Conservation (phyloP, 2,888 invertebrate genomes). For the Scaptomyza cyrtandrae region DNA sequence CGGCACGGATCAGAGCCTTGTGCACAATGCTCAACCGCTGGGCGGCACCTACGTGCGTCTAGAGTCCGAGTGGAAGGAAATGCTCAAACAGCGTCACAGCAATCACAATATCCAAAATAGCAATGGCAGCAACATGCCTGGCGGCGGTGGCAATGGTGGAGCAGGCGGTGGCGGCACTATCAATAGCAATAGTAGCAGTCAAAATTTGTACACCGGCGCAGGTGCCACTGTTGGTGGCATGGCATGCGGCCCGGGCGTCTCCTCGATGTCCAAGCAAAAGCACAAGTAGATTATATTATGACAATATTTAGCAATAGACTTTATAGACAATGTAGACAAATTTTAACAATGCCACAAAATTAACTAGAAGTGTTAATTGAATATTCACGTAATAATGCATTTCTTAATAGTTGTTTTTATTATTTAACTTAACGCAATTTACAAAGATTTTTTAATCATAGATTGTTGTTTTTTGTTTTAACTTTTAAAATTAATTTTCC, state of each 20-base stretch:
- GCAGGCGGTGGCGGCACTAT: neutral
- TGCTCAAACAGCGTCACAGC: constrained; percentile 79
- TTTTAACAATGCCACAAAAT: constrained; percentile 17
- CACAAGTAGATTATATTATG: constrained; percentile 60
- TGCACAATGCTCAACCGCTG: constrained; percentile 64
- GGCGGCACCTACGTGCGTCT: constrained; percentile 91
- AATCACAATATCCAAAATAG: constrained; percentile 49
- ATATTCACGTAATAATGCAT: constrained; percentile 5
- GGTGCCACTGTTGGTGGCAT: constrained; percentile 32
- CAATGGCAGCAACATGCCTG: constrained; percentile 17
- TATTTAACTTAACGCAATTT: constrained; percentile 78
- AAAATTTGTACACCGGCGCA: constrained; percentile 25
- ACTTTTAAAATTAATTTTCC: constrained; percentile 47
- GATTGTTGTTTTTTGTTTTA: constrained; percentile 32
- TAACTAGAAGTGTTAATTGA: neutral
- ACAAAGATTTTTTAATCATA: constrained; percentile 68
- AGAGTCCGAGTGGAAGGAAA: constrained; percentile 91
- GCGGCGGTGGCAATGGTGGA: neutral
- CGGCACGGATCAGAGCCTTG: constrained; percentile 75
- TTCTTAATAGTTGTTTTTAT: constrained; percentile 65
- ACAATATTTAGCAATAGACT: constrained; percentile 19
- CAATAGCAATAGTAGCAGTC: constrained; percentile 32
- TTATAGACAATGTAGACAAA: constrained; percentile 30
- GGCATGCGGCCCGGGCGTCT: constrained; percentile 20
- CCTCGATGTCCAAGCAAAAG: constrained; percentile 64